phyloP scores from a whole-genome alignment of 2,797 vertebrate genomes.

The Cheirogaleus major region DNA sequence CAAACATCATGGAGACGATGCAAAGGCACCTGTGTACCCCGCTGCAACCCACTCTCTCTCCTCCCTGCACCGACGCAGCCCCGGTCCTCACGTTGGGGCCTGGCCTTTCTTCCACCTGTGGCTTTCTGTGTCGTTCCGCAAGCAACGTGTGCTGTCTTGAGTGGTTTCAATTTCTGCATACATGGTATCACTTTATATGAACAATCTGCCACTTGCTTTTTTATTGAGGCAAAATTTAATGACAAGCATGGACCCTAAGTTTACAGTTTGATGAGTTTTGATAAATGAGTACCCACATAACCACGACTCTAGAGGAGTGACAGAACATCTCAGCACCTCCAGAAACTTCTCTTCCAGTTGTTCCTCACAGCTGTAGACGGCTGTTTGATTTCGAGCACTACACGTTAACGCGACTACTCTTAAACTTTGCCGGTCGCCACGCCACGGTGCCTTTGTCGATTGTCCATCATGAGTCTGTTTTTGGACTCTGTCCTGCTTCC shows the following conservation, averaged over 20 bases:
- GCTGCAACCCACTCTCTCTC: fast-evolving
- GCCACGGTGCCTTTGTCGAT: not conserved
- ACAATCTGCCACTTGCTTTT: not conserved
- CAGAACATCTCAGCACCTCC: not conserved
- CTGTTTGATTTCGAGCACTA: not conserved
- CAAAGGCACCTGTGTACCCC: fast-evolving
- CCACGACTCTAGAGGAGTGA: too few species aligned
- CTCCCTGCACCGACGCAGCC: too few species aligned
- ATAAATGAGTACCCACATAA: not conserved
- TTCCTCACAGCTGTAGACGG: not conserved
- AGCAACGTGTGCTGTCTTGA: not conserved
- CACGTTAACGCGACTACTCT: not conserved
- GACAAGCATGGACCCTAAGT: not conserved
- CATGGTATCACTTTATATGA: not conserved
- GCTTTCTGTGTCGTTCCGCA: not conserved
- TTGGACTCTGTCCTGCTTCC: not conserved
- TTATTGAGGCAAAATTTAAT: not conserved
- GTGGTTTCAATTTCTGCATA: not conserved
- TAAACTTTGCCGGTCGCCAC: not conserved
- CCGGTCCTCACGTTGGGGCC: too few species aligned
- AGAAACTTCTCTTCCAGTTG: not conserved
- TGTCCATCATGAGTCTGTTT: not conserved
- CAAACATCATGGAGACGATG: fast-evolving
- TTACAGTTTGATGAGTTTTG: not conserved
- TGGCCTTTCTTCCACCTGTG: not conserved